Percentiles rank a stretch among this genome's conserved stretches.
Evolutionary conservation across 2,113 vertebrate genomes (phyloP).

Genomic region (Psilopsiagon aymara): DNA sequence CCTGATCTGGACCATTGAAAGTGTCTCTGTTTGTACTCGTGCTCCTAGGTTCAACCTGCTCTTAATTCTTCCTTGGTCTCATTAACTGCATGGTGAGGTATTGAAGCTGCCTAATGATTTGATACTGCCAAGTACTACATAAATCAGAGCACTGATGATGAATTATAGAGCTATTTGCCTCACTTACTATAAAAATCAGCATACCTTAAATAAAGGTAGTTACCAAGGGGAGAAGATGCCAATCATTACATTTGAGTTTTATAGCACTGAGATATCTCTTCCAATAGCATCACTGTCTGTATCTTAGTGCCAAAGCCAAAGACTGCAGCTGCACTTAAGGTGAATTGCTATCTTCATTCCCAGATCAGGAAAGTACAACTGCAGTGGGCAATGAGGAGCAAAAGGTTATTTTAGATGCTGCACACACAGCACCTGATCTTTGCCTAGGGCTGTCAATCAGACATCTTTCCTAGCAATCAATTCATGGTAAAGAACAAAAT

Average conservation of each 20-base stretch:
- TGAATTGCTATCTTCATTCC: not conserved
- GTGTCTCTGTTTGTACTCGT: not conserved
- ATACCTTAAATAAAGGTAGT: not conserved
- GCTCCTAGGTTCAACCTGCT: not conserved
- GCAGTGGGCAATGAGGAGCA: not conserved
- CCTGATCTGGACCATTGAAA: not conserved
- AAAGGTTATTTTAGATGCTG: slow-evolving; percentile 41
- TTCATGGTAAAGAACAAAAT: slow-evolving; percentile 25
- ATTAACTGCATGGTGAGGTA: slow-evolving; percentile 20
- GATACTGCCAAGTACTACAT: slow-evolving; percentile 14
- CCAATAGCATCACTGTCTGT: not conserved
- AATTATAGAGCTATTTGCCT: slow-evolving; percentile 4
- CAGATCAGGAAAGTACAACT: not conserved
- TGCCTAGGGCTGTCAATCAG: slow-evolving; percentile 9
- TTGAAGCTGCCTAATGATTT: slow-evolving; percentile 25
- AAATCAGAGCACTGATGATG: slow-evolving; percentile 36
- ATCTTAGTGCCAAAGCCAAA: not conserved
- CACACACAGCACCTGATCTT: slow-evolving; percentile 14
- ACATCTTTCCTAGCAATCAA: slow-evolving; percentile 11
- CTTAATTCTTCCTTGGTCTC: slow-evolving; percentile 12
- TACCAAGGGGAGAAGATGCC: not conserved
- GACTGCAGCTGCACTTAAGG: not conserved
- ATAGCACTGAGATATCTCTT: not conserved
- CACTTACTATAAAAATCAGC: slow-evolving; percentile 12
- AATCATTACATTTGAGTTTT: not conserved